Conservation (phyloP, 2,888 invertebrate genomes). For the Drosophila borealis region DNA sequence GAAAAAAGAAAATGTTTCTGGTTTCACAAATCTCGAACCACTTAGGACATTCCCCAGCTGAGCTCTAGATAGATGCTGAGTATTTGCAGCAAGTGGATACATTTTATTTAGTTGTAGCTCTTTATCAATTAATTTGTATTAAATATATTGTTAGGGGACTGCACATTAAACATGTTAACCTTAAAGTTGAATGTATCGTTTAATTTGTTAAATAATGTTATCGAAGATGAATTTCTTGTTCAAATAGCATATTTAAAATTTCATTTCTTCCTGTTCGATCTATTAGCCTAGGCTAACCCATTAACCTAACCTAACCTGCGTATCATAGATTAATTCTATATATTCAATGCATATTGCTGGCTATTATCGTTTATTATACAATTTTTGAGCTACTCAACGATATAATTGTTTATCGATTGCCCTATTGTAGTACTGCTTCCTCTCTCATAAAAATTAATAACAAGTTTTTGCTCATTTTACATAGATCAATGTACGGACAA, state of each 20-base stretch:
- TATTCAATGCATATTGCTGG: neutral
- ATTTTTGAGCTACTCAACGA: neutral
- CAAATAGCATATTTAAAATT: too few relatives aligned
- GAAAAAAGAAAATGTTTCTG: conserved; percentile 39
- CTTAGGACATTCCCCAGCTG: neutral
- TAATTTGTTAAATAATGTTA: too few relatives aligned
- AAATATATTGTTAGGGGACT: neutral
- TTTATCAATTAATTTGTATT: too few relatives aligned
- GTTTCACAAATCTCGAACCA: conserved; percentile 18
- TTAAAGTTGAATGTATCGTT: too few relatives aligned
- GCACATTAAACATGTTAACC: neutral
- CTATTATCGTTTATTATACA: neutral
- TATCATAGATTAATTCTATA: too few relatives aligned
- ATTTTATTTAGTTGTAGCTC: too few relatives aligned
- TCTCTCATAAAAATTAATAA: neutral
- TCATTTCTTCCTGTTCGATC: too few relatives aligned
- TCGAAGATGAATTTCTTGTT: too few relatives aligned
- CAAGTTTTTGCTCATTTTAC: neutral
- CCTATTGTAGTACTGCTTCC: too few relatives aligned
- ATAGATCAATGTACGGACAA: conserved; percentile 6
- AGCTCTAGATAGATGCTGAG: neutral
- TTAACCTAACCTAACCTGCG: too few relatives aligned
- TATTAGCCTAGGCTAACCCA: too few relatives aligned
- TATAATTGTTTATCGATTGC: neutral
- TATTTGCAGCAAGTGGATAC: neutral